phyloP scores from a whole-genome alignment of 2,113 vertebrate genomes.

The Macrotis lagotis region DNA sequence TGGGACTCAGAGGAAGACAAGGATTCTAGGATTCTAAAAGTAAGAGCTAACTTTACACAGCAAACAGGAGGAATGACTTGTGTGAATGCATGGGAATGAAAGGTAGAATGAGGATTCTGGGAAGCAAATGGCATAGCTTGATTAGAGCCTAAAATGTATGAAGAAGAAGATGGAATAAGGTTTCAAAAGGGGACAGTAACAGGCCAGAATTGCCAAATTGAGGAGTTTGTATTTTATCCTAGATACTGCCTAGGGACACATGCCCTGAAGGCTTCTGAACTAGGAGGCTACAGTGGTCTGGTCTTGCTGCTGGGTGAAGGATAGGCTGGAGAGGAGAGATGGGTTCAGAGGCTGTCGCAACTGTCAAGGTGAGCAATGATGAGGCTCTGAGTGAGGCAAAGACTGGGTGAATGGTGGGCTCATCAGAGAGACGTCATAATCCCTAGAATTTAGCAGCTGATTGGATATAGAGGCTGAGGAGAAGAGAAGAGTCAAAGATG shows the following conservation, averaged over 20 bases:
- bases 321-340: neutral
- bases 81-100: neutral
- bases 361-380: neutral
- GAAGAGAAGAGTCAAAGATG: neutral
- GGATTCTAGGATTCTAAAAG: neutral
- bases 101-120: neutral
- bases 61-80: neutral
- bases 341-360: neutral
- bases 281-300: neutral
- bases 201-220: neutral
- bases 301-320: too few relatives aligned
- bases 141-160: neutral
- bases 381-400: neutral
- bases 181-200: neutral
- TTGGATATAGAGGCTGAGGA: neutral
- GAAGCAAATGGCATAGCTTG: neutral
- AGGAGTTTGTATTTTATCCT: neutral
- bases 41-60: neutral
- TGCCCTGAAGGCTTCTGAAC: neutral
- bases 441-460: neutral
- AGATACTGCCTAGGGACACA: too few relatives aligned
- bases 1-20: neutral
- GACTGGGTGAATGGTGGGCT: neutral
- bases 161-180: neutral
- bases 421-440: neutral